Percentiles rank a stretch among this genome's conserved stretches.
Evolutionary conservation across 2,888 invertebrate species (phyloP).

Genomic region (Pegoplata infirma): DNA sequence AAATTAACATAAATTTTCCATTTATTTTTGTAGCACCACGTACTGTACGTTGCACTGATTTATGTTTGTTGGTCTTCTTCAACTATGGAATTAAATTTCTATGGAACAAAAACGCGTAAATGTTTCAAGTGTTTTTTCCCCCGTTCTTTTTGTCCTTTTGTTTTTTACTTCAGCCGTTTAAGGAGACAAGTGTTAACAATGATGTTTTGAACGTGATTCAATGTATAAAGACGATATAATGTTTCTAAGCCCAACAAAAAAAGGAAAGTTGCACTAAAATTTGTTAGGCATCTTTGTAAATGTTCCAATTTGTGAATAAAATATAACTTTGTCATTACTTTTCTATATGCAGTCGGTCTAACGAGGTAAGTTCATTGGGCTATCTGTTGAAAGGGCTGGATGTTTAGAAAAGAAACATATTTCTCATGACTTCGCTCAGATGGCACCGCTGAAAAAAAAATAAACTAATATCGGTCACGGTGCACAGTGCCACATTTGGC

Average conservation of each 20-base stretch:
- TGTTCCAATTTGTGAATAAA: too few species aligned
- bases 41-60: constrained; percentile 53
- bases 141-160: too few species aligned
- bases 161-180: constrained; percentile 37
- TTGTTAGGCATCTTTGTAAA: background rate
- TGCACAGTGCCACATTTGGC: too few species aligned
- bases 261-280: background rate
- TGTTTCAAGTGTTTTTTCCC: constrained; percentile 29
- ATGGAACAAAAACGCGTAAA: constrained; percentile 57
- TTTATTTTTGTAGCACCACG: constrained; percentile 60
- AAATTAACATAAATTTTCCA: constrained; percentile 62
- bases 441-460: too few species aligned
- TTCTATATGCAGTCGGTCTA: too few species aligned
- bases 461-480: too few species aligned
- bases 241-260: constrained; percentile 1
- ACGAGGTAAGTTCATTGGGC: too few species aligned
- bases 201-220: constrained; percentile 58
- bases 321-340: too few species aligned
- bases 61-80: constrained; percentile 49
- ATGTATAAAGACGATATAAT: constrained; percentile 20
- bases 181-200: constrained; percentile 61
- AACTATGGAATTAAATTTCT: constrained; percentile 23
- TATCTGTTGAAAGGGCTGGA: too few species aligned
- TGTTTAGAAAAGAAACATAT: too few species aligned
- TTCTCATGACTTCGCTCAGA: too few species aligned